Percentiles rank a stretch among this genome's conserved stretches.
Evolutionary conservation across 2,888 invertebrate species (phyloP).

Genomic region (Dexiosoma caninum): DNA sequence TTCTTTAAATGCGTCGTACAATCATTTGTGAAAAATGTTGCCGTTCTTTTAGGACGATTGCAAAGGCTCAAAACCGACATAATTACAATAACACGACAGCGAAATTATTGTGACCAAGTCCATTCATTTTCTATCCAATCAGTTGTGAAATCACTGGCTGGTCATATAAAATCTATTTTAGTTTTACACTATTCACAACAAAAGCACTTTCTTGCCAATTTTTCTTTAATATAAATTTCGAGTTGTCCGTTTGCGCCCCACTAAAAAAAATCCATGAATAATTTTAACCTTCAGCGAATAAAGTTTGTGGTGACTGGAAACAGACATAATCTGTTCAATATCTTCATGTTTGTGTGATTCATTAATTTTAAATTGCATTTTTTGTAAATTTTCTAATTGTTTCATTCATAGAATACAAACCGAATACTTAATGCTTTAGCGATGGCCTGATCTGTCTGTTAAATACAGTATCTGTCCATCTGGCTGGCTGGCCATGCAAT

Average conservation of each 20-base stretch:
- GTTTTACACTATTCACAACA: too few relatives aligned
- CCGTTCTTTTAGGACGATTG: too few relatives aligned
- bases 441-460: constrained; percentile 35
- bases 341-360: neutral
- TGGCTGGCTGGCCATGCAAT: neutral
- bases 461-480: neutral
- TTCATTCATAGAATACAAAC: constrained; percentile 10
- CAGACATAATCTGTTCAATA: constrained; percentile 48
- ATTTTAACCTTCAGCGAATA: constrained; percentile 51
- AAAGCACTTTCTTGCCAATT: neutral
- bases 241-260: neutral
- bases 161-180: too few relatives aligned
- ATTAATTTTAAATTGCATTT: neutral
- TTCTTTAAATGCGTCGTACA: too few relatives aligned
- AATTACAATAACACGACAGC: too few relatives aligned
- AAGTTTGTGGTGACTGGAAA: constrained; percentile 25
- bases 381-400: neutral
- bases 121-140: too few relatives aligned
- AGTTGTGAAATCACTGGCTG: too few relatives aligned
- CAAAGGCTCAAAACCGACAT: too few relatives aligned
- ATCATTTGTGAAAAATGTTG: too few relatives aligned
- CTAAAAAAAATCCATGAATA: neutral
- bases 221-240: neutral
- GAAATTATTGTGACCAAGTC: too few relatives aligned
- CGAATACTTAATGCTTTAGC: too few relatives aligned